phyloP scores from a whole-genome alignment of 1,140 invertebrate genomes.

The Meloidogyne exigua region DNA sequence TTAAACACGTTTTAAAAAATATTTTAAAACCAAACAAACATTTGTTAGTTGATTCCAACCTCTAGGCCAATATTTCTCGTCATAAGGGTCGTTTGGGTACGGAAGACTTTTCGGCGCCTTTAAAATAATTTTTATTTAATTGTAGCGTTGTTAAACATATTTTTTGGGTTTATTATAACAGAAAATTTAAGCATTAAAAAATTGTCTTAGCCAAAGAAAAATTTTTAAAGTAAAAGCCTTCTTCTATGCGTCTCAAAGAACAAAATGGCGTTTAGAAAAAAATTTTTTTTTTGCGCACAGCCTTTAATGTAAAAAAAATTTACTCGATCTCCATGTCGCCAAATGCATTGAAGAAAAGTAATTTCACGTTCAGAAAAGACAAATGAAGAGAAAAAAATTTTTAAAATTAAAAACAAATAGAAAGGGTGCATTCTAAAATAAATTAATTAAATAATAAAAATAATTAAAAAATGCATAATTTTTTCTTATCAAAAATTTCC shows the following conservation, averaged over 20 bases:
- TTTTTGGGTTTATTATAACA: neutral
- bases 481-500: no score
- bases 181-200: neutral
- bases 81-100: slow-evolving; percentile 17
- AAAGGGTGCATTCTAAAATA: neutral
- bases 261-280: neutral
- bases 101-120: slow-evolving; percentile 5
- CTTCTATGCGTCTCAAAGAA: no score
- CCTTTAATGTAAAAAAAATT: neutral
- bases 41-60: slow-evolving; percentile 23
- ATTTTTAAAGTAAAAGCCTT: no score
- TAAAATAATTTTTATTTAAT: neutral
- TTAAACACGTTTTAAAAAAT: neutral
- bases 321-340: slow-evolving; percentile 21
- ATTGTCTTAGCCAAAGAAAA: no score
- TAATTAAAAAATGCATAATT: no score
- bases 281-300: neutral
- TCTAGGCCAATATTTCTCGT: slow-evolving; percentile 23
- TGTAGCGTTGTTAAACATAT: neutral
- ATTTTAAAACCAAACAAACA: neutral
- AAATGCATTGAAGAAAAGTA: slow-evolving; percentile 17
- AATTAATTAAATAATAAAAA: neutral
- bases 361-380: neutral
- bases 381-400: neutral
- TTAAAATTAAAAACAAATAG: neutral